Conservation (phyloP, 2,113 vertebrate species). For the Okapia johnstoni region DNA sequence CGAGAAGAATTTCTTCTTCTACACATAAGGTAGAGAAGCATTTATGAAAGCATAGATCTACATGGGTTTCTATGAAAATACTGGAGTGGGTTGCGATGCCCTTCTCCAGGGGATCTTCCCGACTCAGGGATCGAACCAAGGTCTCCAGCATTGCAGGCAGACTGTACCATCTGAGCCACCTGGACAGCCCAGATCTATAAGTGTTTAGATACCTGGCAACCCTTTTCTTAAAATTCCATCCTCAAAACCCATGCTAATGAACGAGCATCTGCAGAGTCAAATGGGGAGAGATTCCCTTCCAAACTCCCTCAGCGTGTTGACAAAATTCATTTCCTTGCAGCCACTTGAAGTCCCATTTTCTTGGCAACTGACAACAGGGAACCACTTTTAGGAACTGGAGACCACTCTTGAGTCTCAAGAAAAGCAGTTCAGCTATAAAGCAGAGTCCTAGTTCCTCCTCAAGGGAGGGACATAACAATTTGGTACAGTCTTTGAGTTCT, state of each 20-base stretch:
- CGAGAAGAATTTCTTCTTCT: slow-evolving; percentile 20
- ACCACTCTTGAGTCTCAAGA: neutral
- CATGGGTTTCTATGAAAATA: neutral
- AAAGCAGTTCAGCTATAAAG: neutral
- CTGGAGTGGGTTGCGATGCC: neutral
- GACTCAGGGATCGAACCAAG: neutral
- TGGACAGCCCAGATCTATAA: slow-evolving; percentile 27
- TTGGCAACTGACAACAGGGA: neutral
- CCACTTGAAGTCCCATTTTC: neutral
- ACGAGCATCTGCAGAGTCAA: neutral
- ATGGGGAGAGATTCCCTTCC: neutral
- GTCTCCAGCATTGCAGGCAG: neutral
- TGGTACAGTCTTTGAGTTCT: neutral
- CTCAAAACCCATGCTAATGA: slow-evolving; percentile 46
- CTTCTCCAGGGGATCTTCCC: neutral
- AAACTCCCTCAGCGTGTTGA: neutral
- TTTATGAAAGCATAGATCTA: slow-evolving; percentile 16
- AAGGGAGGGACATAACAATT: neutral
- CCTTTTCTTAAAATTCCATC: slow-evolving; percentile 41
- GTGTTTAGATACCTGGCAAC: slow-evolving; percentile 29
- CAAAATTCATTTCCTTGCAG: neutral
- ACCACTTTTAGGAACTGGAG: neutral
- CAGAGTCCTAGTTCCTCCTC: neutral
- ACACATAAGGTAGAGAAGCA: neutral
- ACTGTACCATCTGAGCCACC: neutral